phyloP scores from a whole-genome alignment of 2,113 vertebrate species.

The Phrynosoma blainvillii region DNA sequence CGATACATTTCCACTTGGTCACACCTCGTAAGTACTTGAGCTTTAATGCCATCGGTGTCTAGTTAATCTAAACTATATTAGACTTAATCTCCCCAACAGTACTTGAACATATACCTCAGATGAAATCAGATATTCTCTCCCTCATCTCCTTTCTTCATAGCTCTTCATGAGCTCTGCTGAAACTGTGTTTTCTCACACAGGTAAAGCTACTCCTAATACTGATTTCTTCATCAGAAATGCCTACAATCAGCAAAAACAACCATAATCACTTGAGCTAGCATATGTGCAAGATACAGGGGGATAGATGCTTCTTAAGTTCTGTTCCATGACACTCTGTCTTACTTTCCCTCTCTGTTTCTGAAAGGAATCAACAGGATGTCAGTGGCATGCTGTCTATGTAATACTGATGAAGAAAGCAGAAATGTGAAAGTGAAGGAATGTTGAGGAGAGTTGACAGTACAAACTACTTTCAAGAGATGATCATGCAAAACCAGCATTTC shows the following conservation, averaged over 20 bases:
- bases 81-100: constrained; percentile 67
- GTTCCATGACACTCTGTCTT: rapidly evolving
- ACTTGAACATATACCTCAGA: constrained; percentile 54
- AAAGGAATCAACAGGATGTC: background rate
- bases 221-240: constrained; percentile 38
- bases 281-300: rapidly evolving
- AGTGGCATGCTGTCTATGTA: background rate
- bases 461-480: constrained; percentile 20
- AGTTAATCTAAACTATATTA: constrained; percentile 67
- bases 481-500: constrained; percentile 2
- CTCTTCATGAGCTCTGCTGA: constrained; percentile 58
- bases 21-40: constrained; percentile 70
- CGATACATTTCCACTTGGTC: constrained; percentile 72
- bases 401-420: background rate
- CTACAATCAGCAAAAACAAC: constrained; percentile 27
- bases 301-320: background rate
- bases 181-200: constrained; percentile 44
- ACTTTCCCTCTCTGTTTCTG: background rate
- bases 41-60: constrained; percentile 67
- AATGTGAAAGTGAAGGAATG: background rate
- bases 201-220: constrained; percentile 59
- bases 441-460: background rate
- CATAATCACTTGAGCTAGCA: constrained; percentile 38
- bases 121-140: background rate
- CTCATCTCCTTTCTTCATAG: background rate